phyloP scores from a whole-genome alignment of 2,113 vertebrate species.

The Sinocyclocheilus grahami region DNA sequence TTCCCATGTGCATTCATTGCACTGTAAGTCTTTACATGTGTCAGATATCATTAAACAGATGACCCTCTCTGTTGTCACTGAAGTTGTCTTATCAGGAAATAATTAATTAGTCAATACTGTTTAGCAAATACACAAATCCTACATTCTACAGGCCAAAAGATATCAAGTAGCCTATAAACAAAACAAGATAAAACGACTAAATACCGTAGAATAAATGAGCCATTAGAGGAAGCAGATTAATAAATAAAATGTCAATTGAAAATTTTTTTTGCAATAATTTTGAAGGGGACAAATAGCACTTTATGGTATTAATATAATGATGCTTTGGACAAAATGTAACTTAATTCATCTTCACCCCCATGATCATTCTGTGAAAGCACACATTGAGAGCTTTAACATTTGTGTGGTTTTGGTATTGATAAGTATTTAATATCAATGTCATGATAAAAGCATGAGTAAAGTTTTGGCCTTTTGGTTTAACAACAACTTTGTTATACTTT shows the following conservation, averaged over 20 bases:
- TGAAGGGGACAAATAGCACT: no score
- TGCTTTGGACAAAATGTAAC: no score
- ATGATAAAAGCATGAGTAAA: neutral
- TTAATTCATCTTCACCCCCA: neutral
- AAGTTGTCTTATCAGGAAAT: conserved; percentile 5
- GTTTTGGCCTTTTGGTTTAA: neutral
- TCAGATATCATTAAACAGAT: neutral
- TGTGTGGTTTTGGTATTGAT: no score
- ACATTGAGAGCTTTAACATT: neutral
- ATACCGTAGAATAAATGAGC: neutral
- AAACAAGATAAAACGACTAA: neutral
- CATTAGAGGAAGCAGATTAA: no score
- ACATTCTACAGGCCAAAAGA: neutral
- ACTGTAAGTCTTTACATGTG: neutral
- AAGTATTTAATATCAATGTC: neutral
- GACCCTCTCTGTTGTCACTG: neutral
- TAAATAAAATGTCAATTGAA: no score
- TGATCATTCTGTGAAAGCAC: neutral
- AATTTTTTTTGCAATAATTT: no score
- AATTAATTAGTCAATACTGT: neutral
- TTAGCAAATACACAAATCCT: conserved; percentile 1
- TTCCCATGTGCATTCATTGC: neutral
- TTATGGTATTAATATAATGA: no score
- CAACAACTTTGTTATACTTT: neutral
- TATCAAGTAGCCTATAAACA: neutral